These are phyloP conservation scores for Gibbula magus DNA, from an alignment of 2,888 invertebrate genomes.

Conservation along the genomic window DNA sequence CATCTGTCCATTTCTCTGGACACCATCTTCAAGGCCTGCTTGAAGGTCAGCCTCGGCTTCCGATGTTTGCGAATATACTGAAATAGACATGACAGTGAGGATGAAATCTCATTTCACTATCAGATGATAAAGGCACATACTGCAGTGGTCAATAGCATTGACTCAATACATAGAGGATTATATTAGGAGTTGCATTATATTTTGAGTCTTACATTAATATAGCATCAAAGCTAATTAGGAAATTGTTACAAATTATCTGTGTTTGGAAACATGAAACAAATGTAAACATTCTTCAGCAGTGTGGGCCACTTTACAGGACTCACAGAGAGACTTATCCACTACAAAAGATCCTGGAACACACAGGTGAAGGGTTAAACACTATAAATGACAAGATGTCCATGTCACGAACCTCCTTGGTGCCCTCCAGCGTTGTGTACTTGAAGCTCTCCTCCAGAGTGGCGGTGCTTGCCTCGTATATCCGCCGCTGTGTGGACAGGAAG, in stretches of 20 bases:
- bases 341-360: too few species aligned
- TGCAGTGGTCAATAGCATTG: background rate
- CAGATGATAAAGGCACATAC: background rate
- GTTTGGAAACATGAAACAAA: too few species aligned
- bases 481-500: constrained; percentile 58
- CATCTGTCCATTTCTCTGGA: constrained; percentile 50
- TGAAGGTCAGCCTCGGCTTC: constrained; percentile 64
- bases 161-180: background rate
- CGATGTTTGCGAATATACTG: constrained; percentile 70
- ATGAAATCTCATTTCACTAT: background rate
- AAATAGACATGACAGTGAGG: constrained; percentile 33
- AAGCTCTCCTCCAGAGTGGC: constrained; percentile 51
- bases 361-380: background rate
- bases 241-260: too few species aligned
- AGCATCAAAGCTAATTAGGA: too few species aligned
- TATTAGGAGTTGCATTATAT: background rate
- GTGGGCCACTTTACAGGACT: too few species aligned
- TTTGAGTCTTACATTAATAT: background rate
- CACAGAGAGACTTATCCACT: too few species aligned
- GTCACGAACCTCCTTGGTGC: constrained; percentile 60
- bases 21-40: constrained; percentile 65
- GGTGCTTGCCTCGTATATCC: constrained; percentile 57
- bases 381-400: too few species aligned
- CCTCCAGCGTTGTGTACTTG: constrained; percentile 67
- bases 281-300: too few species aligned